phyloP scores from a whole-genome alignment of 1,140 invertebrate species.

The Pogonomyrmex californicus region DNA sequence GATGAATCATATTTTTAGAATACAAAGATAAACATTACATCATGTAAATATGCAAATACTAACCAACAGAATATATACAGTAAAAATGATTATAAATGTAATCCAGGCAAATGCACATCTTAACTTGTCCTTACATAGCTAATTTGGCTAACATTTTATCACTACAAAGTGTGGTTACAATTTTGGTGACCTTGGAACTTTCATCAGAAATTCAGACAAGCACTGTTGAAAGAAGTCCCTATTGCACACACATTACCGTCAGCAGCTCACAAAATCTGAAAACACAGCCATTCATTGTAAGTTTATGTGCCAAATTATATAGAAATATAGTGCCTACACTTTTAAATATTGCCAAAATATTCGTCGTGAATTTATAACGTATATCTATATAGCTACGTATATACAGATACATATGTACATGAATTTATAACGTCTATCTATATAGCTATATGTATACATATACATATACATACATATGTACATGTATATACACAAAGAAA shows the following conservation, averaged over 20 bases:
- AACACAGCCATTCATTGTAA: constrained; percentile 34
- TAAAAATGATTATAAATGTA: constrained; percentile 40
- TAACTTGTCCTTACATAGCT: constrained; percentile 36
- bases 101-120: constrained; percentile 53
- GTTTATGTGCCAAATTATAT: not conserved
- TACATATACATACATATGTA: not conserved
- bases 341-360: constrained; percentile 25
- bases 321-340: not conserved
- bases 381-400: not conserved
- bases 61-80: constrained; percentile 53
- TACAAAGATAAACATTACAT: constrained; percentile 3
- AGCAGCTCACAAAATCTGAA: constrained; percentile 63
- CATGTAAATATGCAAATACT: constrained; percentile 35
- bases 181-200: not conserved
- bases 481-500: constrained; percentile 5
- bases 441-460: not conserved
- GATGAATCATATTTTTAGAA: not conserved
- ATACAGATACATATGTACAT: not conserved
- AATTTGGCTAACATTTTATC: constrained; percentile 7
- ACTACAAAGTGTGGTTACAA: constrained; percentile 32
- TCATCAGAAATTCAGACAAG: not conserved
- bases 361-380: not conserved
- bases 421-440: constrained; percentile 20
- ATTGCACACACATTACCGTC: constrained; percentile 48
- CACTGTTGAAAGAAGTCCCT: constrained; percentile 9